Base-by-base conservation (phyloP, 2,113 vertebrate genomes). In the Raja brachyura region DNA sequence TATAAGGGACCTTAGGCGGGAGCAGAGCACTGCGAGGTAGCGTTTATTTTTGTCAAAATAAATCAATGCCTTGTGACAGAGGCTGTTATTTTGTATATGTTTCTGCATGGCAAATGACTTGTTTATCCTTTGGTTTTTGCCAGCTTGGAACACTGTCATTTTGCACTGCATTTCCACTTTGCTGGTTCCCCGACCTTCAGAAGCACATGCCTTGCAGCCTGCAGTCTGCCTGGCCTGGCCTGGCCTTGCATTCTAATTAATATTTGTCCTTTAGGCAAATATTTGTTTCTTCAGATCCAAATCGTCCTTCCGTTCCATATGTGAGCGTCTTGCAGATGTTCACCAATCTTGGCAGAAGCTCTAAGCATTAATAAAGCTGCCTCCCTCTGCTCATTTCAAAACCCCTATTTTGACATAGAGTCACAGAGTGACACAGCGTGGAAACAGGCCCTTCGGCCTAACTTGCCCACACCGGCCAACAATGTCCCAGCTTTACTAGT, bases 271-370 rank as follows among this genome's bases (percentile, higher is more conserved):
- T 97, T 96, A 97, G 97, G 98, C 97, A 98, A 98, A 98, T 98
- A 98, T 98, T 98, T 99, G 97, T 98, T 97, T 98, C 97, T 97
- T 98, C 97, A 97, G 97, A 98, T 98, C 97, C 98, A 97, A 98
- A 97, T 97, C 97, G 96, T 96, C 96, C 95, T 97, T 96, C 94
- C 93, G 97, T 97, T 98, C 97, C 97, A 97, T 97, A 97, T 97
- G 98, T 92, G 68, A 68, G 68, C 68, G 73, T 92, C 70, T 22
- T 92, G 90, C 90, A 92, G 90, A 92, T 92, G 90, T 92, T 92
- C 90, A 48, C 68, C 31, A 92, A 48, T 73, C 90, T 92, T 74
- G 39, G 68, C 68, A 54, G 88, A 73, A 54, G 39, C 33, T 54
- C 13, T 54, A 39, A 73, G 22, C 20, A 73, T 39, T 39, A 9